Evolutionary conservation across 2,113 vertebrate species (phyloP).

Genomic region (Brachirus orientalis): DNA sequence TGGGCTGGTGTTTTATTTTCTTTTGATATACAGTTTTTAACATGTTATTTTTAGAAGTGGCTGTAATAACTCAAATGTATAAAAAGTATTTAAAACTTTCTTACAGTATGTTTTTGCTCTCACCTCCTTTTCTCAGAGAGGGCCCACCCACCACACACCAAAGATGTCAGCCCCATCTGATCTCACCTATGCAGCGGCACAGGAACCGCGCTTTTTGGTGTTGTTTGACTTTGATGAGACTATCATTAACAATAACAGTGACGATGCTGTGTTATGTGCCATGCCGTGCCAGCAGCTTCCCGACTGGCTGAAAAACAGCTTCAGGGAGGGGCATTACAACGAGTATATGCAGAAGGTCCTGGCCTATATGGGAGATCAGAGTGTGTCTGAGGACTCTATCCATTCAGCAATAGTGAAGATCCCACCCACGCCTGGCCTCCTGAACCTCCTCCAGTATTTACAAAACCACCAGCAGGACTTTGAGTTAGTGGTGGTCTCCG

Average conservation of each 20-base stretch:
- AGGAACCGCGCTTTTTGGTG: slow-evolving; percentile 82
- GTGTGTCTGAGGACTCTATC: slow-evolving; percentile 82
- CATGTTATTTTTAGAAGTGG: slow-evolving; percentile 9
- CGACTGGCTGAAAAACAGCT: slow-evolving; percentile 81
- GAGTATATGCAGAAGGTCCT: slow-evolving; percentile 88
- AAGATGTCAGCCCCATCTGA: slow-evolving; percentile 75
- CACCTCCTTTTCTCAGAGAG: slow-evolving; percentile 25
- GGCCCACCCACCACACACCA: slow-evolving; percentile 1
- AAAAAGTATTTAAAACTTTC: too few relatives aligned
- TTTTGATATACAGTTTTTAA: not conserved
- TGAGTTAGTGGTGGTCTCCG: slow-evolving; percentile 90
- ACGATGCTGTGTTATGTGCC: slow-evolving; percentile 83
- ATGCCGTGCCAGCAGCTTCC: slow-evolving; percentile 86
- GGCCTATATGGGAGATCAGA: slow-evolving; percentile 88
- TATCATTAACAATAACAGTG: slow-evolving; percentile 91
- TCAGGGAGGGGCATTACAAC: slow-evolving; percentile 87
- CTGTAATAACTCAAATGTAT: not conserved
- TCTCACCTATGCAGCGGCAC: not conserved
- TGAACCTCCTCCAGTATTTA: slow-evolving; percentile 86
- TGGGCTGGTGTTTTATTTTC: not conserved
- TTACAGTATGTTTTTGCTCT: not conserved
- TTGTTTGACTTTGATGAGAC: slow-evolving; percentile 97
- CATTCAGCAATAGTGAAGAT: slow-evolving; percentile 83
- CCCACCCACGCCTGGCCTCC: slow-evolving; percentile 86
- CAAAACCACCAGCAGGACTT: slow-evolving; percentile 83